These are phyloP conservation scores for Volucella inanis DNA, from an alignment of 2,888 invertebrate genomes.

Conservation along the genomic window DNA sequence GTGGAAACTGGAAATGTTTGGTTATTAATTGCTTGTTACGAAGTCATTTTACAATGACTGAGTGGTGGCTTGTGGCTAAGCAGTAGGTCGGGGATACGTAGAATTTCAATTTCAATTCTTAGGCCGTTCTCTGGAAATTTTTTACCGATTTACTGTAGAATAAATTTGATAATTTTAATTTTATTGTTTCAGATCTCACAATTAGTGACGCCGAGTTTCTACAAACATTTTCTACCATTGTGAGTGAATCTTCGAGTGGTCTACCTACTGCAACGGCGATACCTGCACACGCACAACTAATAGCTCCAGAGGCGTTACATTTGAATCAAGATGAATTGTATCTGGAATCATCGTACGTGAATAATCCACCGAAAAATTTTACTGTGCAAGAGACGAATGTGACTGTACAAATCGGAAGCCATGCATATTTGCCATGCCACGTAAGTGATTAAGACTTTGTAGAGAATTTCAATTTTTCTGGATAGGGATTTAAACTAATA, in stretches of 20 bases:
- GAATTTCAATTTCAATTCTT: slow-evolving; percentile 25
- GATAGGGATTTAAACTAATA: too few relatives aligned
- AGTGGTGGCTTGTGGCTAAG: neutral
- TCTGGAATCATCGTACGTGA: slow-evolving; percentile 77
- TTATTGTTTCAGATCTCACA: slow-evolving; percentile 78
- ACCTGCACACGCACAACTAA: slow-evolving; percentile 66
- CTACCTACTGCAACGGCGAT: slow-evolving; percentile 73
- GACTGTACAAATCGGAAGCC: slow-evolving; percentile 94
- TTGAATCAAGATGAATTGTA: slow-evolving; percentile 79
- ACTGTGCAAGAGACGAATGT: slow-evolving; percentile 87
- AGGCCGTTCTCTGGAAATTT: neutral
- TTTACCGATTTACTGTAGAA: slow-evolving; percentile 1
- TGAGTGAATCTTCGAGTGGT: slow-evolving; percentile 53
- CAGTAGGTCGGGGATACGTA: neutral
- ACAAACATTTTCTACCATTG: slow-evolving; percentile 71
- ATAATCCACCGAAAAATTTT: slow-evolving; percentile 76
- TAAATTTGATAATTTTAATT: slow-evolving; percentile 46
- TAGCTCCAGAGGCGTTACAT: slow-evolving; percentile 78
- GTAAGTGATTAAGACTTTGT: slow-evolving; percentile 82
- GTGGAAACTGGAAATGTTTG: slow-evolving; percentile 25
- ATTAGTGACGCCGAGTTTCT: slow-evolving; percentile 78
- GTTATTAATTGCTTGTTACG: slow-evolving; percentile 67
- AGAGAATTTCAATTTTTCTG: neutral
- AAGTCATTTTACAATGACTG: slow-evolving; percentile 20
- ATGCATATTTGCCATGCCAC: slow-evolving; percentile 95